These are phyloP conservation scores for Dicyrtomina minuta DNA, from an alignment of 2,888 invertebrate genomes.

Conservation along the genomic window DNA sequence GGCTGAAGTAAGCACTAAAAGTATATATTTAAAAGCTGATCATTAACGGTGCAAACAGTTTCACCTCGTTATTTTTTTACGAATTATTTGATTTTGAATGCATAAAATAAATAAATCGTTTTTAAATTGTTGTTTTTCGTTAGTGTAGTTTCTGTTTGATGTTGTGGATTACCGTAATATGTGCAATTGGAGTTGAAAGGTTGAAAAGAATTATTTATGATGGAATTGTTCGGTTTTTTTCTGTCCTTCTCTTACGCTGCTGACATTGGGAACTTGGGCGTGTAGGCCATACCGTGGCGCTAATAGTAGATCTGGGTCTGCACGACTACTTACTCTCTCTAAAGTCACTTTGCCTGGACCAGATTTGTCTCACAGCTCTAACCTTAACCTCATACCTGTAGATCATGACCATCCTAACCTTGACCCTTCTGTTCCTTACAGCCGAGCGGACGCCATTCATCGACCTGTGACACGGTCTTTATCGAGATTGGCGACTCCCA, in stretches of 20 bases:
- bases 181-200: no score
- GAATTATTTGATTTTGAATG: no score
- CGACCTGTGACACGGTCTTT: slow-evolving; percentile 53
- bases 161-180: no score
- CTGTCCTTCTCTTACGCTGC: slow-evolving; percentile 50
- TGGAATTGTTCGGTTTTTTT: slow-evolving; percentile 33
- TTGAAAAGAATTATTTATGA: slow-evolving; percentile 8
- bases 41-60: no score
- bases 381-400: slow-evolving; percentile 42
- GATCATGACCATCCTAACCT: slow-evolving; percentile 44
- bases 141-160: no score
- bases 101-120: no score
- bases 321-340: slow-evolving; percentile 53
- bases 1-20: no score
- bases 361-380: slow-evolving; percentile 43
- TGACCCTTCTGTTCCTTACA: slow-evolving; percentile 52
- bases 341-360: slow-evolving; percentile 52
- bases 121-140: no score
- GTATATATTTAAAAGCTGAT: no score
- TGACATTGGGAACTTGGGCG: slow-evolving; percentile 38
- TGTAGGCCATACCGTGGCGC: slow-evolving; percentile 52
- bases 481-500: slow-evolving; percentile 50
- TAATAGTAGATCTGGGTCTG: slow-evolving; percentile 52
- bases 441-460: slow-evolving; percentile 48
- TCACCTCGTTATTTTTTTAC: no score